Evolutionary conservation across 2,797 vertebrate genomes (phyloP).

Genomic region (Poliocrania exsul): DNA sequence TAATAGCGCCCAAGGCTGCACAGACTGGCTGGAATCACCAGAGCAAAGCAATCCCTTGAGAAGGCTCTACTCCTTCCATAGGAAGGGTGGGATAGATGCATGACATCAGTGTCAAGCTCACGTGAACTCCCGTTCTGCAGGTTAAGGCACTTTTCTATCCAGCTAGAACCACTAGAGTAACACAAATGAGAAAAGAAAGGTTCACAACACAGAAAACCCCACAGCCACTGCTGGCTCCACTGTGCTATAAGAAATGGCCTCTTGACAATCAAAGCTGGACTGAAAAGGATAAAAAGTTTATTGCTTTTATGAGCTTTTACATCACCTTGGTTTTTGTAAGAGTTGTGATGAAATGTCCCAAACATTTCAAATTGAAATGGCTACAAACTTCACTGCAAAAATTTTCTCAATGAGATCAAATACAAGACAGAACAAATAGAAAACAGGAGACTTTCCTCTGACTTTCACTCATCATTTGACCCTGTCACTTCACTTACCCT

Average conservation of each 20-base stretch:
- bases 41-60: neutral
- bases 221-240: neutral
- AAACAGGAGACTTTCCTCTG: neutral
- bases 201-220: neutral
- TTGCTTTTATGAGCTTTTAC: neutral
- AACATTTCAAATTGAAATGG: neutral
- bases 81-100: neutral
- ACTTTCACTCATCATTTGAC: neutral
- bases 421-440: neutral
- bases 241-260: neutral
- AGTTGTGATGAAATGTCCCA: neutral
- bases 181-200: neutral
- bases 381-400: neutral
- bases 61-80: neutral
- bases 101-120: neutral
- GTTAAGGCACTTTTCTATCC: neutral
- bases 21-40: neutral
- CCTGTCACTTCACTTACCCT: neutral
- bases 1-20: neutral
- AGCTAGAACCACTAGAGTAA: neutral
- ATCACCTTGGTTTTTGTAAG: neutral
- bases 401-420: neutral
- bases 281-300: neutral
- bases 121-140: neutral
- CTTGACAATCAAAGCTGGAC: neutral